phyloP scores from a whole-genome alignment of 1,140 invertebrate genomes.

The Mya arenaria region DNA sequence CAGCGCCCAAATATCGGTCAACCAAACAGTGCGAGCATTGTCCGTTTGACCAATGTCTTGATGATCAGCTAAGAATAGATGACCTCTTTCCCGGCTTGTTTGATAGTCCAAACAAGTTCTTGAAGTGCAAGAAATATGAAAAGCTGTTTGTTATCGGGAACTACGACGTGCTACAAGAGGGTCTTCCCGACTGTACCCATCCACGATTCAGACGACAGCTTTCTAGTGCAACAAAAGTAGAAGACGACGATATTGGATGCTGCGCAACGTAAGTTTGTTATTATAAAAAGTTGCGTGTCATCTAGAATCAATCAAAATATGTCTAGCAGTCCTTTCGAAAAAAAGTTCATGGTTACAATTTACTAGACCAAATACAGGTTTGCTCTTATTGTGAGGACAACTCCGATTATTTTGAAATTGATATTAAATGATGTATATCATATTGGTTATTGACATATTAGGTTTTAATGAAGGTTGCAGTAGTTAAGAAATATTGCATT shows the following conservation, averaged over 20 bases:
- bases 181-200: slow-evolving; percentile 36
- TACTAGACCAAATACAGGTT: too few species aligned
- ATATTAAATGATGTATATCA: neutral
- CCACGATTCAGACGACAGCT: slow-evolving; percentile 45
- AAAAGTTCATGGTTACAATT: neutral
- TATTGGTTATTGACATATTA: neutral
- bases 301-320: too few species aligned
- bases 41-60: slow-evolving; percentile 51
- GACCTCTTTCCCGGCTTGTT: slow-evolving; percentile 44
- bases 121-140: slow-evolving; percentile 40
- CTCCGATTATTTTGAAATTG: neutral
- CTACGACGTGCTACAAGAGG: slow-evolving; percentile 41
- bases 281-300: too few species aligned
- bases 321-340: too few species aligned
- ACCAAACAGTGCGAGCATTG: slow-evolving; percentile 45
- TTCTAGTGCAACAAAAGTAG: neutral
- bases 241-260: slow-evolving; percentile 48
- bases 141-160: slow-evolving; percentile 38
- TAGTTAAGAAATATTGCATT: too few species aligned
- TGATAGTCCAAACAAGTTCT: slow-evolving; percentile 39
- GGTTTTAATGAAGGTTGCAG: too few species aligned
- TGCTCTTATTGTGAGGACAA: neutral
- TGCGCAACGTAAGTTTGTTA: slow-evolving; percentile 46
- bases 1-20: neutral
- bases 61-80: slow-evolving; percentile 38